A percentile compares a stretch with the other conserved stretches of the same genome.
phyloP scores from a whole-genome alignment of 1,140 invertebrate species.

The Cheumatopsyche charites region DNA sequence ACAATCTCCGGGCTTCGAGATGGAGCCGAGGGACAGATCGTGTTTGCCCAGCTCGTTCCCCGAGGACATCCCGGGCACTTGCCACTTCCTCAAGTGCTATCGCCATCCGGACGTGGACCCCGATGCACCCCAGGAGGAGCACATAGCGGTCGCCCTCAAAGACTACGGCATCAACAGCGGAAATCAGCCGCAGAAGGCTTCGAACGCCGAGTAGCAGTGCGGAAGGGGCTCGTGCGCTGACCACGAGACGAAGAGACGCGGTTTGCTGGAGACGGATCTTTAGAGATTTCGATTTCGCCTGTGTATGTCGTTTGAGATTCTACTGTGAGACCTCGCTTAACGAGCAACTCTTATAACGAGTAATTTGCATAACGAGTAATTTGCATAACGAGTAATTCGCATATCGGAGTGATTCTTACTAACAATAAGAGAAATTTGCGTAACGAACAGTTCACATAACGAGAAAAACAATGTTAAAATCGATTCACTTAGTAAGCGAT shows the following conservation, averaged over 20 bases:
- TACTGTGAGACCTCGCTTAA: no score
- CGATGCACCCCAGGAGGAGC: constrained; percentile 65
- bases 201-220: constrained; percentile 25
- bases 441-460: no score
- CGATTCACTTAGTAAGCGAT: no score
- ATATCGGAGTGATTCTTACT: no score
- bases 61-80: constrained; percentile 75
- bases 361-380: no score
- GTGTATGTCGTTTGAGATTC: no score
- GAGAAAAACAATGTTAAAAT: no score
- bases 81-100: constrained; percentile 85
- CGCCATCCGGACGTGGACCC: constrained; percentile 70
- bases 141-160: constrained; percentile 59
- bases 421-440: no score
- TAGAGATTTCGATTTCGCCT: no score
- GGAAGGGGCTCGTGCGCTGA: background rate
- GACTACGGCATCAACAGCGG: constrained; percentile 42
- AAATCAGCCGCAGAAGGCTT: constrained; percentile 1
- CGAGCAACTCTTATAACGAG: no score
- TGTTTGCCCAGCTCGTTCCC: constrained; percentile 88
- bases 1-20: constrained; percentile 75
- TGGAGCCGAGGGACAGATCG: constrained; percentile 75
- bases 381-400: no score
- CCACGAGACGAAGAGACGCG: constrained; percentile 31
- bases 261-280: constrained; percentile 44